Evolutionary conservation across 2,113 vertebrate genomes (phyloP), one percentile per base, ranked within the genome.

Genomic region (Symphodus melops): DNA sequence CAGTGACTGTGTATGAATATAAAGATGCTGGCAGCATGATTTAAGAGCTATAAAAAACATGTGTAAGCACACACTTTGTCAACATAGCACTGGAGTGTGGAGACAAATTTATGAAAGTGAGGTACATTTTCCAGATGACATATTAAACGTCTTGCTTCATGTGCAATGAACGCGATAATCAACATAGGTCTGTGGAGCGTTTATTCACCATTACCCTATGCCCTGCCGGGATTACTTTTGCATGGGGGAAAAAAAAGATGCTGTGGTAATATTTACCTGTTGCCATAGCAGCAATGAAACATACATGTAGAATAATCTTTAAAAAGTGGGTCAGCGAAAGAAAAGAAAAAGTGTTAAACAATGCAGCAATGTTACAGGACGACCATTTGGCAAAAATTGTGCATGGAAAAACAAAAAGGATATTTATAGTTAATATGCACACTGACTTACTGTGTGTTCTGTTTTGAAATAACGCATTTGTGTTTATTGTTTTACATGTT

Each of bases 231-330:
- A 90, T 76, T 33, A 72, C 68, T 63, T 55, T 73, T 68, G 28
- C 76, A 42, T 23, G 25, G 52, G 88, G 78, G 73, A 86, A 86
- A 85, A 75, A 59, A 85, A 75, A 59, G 77, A 79, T 72, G 69
- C 57, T 2, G 79, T 52, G 76, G 48, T 71, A 87, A 88, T 91
- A 91, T 93, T 93, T 91, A 88, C 75, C 57, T 42, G 79, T 91
- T 44, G 21, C 88, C 81, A 90, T 89, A 55, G 86, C 77, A 88
- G 49, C 89, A 8, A 64, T n/a, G 25, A 63, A 63, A 39, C 39
- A 42, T 79, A 48, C 61, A 69, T 67, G 36, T 56, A 77, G 48
- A 72, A 55, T 78, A 78, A 78, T 41, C 46, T 71, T 66, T 41
- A 9, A 52, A 53, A 84, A 79, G 23, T 67, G 71, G 69, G 85